Base-by-base conservation (phyloP, 2,113 vertebrate genomes). In the Limanda limanda region DNA sequence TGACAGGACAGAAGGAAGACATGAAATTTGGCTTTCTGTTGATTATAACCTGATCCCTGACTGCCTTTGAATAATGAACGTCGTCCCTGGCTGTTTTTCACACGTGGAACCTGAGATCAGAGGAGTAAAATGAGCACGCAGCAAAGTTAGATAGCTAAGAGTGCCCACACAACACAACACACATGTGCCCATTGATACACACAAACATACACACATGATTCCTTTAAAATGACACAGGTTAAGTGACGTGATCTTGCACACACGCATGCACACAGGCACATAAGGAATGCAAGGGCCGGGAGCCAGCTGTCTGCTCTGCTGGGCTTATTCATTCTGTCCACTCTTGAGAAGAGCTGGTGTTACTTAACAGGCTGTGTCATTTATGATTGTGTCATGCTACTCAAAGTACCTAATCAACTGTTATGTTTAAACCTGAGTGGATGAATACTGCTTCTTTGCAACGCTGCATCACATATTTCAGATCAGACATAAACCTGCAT, bases 51-150 rank as follows among this genome's bases (percentile, higher is more conserved):
- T 87, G 95, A 95, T 95, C 92, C 92, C 85, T 79, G 65, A 65
- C 83, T 73, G 89, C 88, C 81, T 93, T 82, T 97, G 91, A 97
- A 97, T 97, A 97, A 97, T 97, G 93, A 92, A 96, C 94, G 71
- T 68, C 20, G 66, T 74, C 63, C 81, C 81, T 90, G 92, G 90
- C 83, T 83, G 88, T 94, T 94, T 94, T 93, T 95, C 93, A 93
- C 15, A 90, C 91, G 77, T 90, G 96, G 94, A 97, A 97, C 93
- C 85, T 88, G 93, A 96, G 93, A 95, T 91, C 90, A 89, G 86
- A 78, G 76, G 84, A 88, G 94, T 84, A 82, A 94, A 94, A 92
- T 88, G 94, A 95, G 92, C 87, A 77, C 68, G 68, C 87, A 78
- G 85, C 83, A 64, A 81, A 84, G 87, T 77, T 58, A 76, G 58